Base-by-base conservation (phyloP, 2,888 invertebrate genomes). In the Pyrrhosoma nymphula region DNA sequence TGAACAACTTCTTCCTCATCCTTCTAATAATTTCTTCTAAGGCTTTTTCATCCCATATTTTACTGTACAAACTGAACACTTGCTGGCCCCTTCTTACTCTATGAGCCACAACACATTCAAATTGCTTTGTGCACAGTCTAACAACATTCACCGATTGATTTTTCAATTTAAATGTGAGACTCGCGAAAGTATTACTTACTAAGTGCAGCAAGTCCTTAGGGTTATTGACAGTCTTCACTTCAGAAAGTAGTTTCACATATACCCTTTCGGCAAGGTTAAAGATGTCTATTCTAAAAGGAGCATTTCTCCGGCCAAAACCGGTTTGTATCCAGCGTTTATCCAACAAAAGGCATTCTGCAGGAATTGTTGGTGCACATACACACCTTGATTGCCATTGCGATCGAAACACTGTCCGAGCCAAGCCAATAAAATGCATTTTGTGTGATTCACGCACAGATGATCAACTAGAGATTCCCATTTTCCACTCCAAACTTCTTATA, bases 61-160 rank as follows among this genome's bases (percentile, higher is more conserved):
- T 97, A 20, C 97, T 97, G 96, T 98, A 98, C 95, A 98, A 97
- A 95, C 97, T 97, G 96, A 98, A 97, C 96, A 98, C 97, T 96
- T 98, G 98, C 96, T 98, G 97, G n/a, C 97, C 97, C 91, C 98
- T 97, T 95, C 98, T 97, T 0, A 98, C 97, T 69, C 98, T 97
- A 96, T 98, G 98, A 0, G 98, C 98, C 89, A 97, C 95, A n/a
- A 96, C 96, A 96, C 96, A 96, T 96, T 96, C 96, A 93, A 96
- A 96, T 90, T 96, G 96, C 96, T 18, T 97, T 96, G 97, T 97
- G 97, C 97, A 98, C 95, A 97, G 97, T 96, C 97, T 97, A 88
- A 98, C 96, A 4, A 97, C 97, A 95, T 97, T 97, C 88, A 97
- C 96, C 8, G 97, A 97, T 95, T 97, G 97, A 96, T 97, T 97